These are phyloP conservation scores for Amblyornis subalaris DNA, from an alignment of 2,113 vertebrate species.

Conservation along the genomic window DNA sequence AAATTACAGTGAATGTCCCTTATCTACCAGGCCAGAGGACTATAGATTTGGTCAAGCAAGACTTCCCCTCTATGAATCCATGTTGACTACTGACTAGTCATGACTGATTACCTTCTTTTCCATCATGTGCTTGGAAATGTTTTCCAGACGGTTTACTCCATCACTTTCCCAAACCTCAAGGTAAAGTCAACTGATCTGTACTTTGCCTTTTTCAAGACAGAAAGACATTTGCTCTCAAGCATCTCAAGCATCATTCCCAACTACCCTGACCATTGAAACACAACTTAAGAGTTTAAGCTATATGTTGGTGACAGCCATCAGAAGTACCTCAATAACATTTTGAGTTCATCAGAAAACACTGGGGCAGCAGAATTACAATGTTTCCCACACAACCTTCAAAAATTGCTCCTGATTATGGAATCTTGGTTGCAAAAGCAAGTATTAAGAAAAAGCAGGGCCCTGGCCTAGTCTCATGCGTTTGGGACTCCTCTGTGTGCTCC, in stretches of 20 bases:
- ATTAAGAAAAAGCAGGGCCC: not conserved
- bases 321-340: not conserved
- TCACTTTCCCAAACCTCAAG: not conserved
- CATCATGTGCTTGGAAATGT: not conserved
- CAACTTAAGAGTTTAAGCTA: not conserved
- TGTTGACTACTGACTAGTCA: not conserved
- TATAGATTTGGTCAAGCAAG: not conserved
- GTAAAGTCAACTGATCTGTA: not conserved
- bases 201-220: not conserved
- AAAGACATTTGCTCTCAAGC: not conserved
- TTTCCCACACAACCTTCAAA: not conserved
- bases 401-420: not conserved
- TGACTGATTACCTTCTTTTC: not conserved
- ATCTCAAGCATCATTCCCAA: not conserved
- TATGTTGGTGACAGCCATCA: not conserved
- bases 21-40: not conserved
- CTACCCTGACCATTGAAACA: not conserved
- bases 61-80: not conserved
- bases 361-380: not conserved
- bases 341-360: not conserved
- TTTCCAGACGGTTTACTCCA: not conserved
- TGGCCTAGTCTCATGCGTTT: not conserved
- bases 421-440: not conserved
- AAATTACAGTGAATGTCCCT: not conserved
- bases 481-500: not conserved